phyloP scores from a whole-genome alignment of 2,113 vertebrate species.

The Bos javanicus region DNA sequence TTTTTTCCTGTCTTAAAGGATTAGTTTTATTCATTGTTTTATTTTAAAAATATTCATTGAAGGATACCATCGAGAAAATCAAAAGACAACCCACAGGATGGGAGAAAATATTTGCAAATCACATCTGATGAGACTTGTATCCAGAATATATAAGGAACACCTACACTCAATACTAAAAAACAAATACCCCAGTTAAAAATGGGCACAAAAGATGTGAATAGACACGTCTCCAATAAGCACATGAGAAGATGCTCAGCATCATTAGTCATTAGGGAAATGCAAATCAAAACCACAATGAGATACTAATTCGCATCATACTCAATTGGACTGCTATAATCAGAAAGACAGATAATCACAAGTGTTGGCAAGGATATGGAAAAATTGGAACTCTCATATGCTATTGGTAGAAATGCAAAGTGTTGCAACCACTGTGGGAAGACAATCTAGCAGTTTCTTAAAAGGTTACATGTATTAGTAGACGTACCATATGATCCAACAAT shows the following conservation, averaged over 20 bases:
- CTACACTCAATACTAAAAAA: not conserved
- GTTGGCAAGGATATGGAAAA: not conserved
- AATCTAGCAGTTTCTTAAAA: not conserved
- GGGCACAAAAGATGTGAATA: not conserved
- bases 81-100: not conserved
- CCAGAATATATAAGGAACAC: not conserved
- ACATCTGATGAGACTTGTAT: not conserved
- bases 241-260: not conserved
- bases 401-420: not conserved
- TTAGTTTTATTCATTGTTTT: conserved; percentile 11
- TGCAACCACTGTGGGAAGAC: not conserved
- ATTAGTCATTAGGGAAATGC: not conserved
- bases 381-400: not conserved
- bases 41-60: not conserved
- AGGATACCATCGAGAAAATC: not conserved
- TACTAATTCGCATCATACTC: not conserved
- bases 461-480: not conserved
- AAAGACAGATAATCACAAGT: not conserved
- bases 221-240: not conserved
- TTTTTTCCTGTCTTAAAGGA: not conserved
- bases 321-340: not conserved
- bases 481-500: not conserved
- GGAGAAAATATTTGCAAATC: conserved; percentile 11
- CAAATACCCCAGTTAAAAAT: not conserved
- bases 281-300: not conserved